A percentile compares a stretch with the other conserved stretches of the same genome.
Conservation (phyloP, 2,888 invertebrate genomes). For the Cynaeus angustus region DNA sequence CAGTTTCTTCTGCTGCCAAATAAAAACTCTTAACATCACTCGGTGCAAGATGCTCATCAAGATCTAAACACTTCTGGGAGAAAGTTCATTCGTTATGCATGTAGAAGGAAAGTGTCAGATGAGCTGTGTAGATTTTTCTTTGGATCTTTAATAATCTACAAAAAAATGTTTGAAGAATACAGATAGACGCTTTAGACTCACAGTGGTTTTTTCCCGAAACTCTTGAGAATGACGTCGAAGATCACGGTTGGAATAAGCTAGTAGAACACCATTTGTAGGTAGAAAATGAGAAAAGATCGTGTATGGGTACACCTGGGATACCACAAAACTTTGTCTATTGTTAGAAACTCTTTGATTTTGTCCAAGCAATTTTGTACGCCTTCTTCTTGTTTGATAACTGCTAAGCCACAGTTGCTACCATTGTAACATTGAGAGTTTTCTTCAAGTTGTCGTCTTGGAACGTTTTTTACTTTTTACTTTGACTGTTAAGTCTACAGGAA, state of each 20-base stretch:
- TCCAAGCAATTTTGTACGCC: slow-evolving; percentile 68
- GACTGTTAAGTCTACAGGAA: slow-evolving; percentile 59
- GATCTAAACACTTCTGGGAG: too few species aligned
- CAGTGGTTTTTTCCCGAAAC: too few species aligned
- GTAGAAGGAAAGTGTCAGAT: too few species aligned
- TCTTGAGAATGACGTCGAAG: slow-evolving; percentile 78
- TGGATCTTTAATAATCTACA: too few species aligned
- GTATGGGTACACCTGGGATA: slow-evolving; percentile 76
- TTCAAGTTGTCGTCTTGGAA: neutral
- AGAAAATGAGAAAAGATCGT: slow-evolving; percentile 76
- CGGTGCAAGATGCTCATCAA: too few species aligned
- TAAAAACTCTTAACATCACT: too few species aligned
- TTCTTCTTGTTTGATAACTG: neutral
- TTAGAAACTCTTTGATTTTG: slow-evolving; percentile 75
- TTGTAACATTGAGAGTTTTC: slow-evolving; percentile 78
- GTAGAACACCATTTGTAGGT: slow-evolving; percentile 79
- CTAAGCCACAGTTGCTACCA: slow-evolving; percentile 80
- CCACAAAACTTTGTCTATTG: slow-evolving; percentile 84
- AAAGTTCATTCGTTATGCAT: too few species aligned
- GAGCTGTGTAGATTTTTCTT: too few species aligned
- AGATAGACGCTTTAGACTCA: too few species aligned
- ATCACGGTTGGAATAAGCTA: slow-evolving; percentile 87
- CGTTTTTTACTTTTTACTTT: slow-evolving; percentile 38
- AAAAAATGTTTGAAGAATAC: too few species aligned
- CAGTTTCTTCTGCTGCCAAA: too few species aligned